A percentile compares a stretch with the other conserved stretches of the same genome.
Evolutionary conservation across 2,888 invertebrate genomes (phyloP).

Genomic region (Sesia bembeciformis): DNA sequence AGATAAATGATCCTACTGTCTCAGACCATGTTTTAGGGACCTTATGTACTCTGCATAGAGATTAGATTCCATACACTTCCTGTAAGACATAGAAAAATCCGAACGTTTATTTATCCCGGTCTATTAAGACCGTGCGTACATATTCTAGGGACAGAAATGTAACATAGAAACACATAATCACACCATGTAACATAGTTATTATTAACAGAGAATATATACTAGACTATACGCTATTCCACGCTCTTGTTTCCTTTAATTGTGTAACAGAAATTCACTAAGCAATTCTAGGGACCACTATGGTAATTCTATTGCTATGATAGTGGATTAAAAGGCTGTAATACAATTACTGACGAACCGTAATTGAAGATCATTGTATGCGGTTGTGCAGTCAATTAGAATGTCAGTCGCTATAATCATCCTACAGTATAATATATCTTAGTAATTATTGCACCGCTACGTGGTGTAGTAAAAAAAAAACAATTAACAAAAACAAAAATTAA

Average conservation of each 20-base stretch:
- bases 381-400: neutral
- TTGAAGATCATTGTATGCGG: conserved; percentile 7
- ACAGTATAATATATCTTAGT: neutral
- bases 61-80: too few species aligned
- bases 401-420: neutral
- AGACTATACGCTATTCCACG: too few species aligned
- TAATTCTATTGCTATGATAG: neutral
- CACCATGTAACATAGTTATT: too few species aligned
- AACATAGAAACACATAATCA: too few species aligned
- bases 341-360: conserved; percentile 5
- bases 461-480: neutral
- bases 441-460: neutral
- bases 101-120: too few species aligned
- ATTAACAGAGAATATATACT: too few species aligned
- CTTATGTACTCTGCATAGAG: too few species aligned
- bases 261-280: neutral
- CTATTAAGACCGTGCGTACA: too few species aligned
- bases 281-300: neutral
- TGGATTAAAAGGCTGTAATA: neutral
- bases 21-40: too few species aligned
- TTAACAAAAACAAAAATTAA: conserved; percentile 3
- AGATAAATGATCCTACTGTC: too few species aligned
- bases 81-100: too few species aligned
- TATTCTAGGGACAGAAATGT: too few species aligned
- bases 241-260: neutral